Percentiles rank a stretch among this genome's conserved stretches.
phyloP scores from a whole-genome alignment of 92 coral and sea anemone genomes.

The Zoanthus solanderi region DNA sequence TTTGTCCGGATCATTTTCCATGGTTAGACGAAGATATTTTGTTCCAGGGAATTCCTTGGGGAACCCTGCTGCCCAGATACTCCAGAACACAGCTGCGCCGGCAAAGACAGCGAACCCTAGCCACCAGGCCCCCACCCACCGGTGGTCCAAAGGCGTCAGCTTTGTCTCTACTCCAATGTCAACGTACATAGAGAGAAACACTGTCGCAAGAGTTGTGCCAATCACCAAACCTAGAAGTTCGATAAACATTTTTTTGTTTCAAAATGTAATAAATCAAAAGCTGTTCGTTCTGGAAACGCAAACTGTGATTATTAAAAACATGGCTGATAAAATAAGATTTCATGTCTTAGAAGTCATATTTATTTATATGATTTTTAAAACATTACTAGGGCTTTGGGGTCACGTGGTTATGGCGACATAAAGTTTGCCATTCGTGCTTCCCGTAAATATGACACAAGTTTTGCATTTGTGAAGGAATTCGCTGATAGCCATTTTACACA shows the following conservation, averaged over 20 bases:
- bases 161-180: slow-evolving; percentile 80
- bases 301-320: too few species aligned
- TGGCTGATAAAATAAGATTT: too few species aligned
- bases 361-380: too few species aligned
- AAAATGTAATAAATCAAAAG: too few species aligned
- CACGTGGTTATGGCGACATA: too few species aligned
- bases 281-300: too few species aligned
- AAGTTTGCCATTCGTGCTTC: too few species aligned
- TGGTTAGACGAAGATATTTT: slow-evolving; percentile 46
- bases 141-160: slow-evolving; percentile 72
- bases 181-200: slow-evolving; percentile 84
- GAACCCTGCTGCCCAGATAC: slow-evolving; percentile 79
- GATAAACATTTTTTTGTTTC: neutral
- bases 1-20: slow-evolving; percentile 40
- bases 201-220: slow-evolving; percentile 54
- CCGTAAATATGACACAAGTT: too few species aligned
- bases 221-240: slow-evolving; percentile 65
- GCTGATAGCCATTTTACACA: too few species aligned
- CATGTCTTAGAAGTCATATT: too few species aligned
- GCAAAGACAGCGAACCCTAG: slow-evolving; percentile 78
- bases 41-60: slow-evolving; percentile 84
- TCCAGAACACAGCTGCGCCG: slow-evolving; percentile 67
- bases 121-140: slow-evolving; percentile 99
- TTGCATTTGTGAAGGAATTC: too few species aligned
- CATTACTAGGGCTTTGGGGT: too few species aligned